Conservation (phyloP, 2,113 vertebrate genomes). For the Varanus komodoensis region DNA sequence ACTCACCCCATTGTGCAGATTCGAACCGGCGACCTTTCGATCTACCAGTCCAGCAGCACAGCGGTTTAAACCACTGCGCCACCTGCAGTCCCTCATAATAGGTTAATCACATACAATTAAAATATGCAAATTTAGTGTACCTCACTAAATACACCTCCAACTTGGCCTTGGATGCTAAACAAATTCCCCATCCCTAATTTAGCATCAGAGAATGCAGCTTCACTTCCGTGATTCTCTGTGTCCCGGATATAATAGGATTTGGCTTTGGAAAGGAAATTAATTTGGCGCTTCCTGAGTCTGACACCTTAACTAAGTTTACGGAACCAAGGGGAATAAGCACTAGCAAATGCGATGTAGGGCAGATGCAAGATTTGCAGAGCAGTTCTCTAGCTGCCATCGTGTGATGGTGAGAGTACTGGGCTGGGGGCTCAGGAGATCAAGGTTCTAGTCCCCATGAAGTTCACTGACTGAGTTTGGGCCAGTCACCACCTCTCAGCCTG, state of each 20-base stretch:
- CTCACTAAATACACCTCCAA: conserved; percentile 10
- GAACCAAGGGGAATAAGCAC: not conserved
- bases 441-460: no score
- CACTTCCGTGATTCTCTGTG: not conserved
- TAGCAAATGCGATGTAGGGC: not conserved
- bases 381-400: no score
- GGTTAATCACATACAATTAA: conserved; percentile 6
- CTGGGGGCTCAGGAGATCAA: no score
- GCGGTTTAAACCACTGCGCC: no score
- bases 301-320: not conserved
- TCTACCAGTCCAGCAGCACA: no score
- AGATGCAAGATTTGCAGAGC: not conserved
- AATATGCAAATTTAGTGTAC: conserved; percentile 1
- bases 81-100: no score
- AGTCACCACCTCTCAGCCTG: no score
- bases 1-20: no score
- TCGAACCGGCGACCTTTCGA: no score
- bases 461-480: no score
- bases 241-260: not conserved
- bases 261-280: not conserved
- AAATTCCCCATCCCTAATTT: conserved; percentile 18
- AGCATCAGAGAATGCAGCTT: not conserved
- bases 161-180: conserved; percentile 6
- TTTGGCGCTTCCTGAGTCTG: not conserved
- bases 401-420: no score